phyloP scores from a whole-genome alignment of 2,888 invertebrate genomes.

The Octonoba sinensis region DNA sequence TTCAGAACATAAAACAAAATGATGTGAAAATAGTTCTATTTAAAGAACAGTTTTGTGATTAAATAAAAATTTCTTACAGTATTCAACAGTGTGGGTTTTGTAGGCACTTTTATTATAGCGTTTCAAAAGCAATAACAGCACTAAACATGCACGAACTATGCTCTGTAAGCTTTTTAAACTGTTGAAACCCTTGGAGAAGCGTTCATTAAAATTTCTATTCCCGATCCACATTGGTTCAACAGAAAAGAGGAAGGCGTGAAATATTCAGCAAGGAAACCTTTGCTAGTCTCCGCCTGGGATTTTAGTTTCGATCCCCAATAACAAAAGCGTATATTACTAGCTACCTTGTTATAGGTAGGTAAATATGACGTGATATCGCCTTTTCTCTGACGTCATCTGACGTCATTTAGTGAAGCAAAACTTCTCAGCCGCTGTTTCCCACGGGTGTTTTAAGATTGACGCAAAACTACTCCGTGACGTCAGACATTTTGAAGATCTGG shows the following conservation, averaged over 20 bases:
- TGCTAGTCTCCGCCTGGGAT: conserved; percentile 28
- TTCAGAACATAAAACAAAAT: too few relatives aligned
- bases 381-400: conserved; percentile 45
- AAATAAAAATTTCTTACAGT: too few relatives aligned
- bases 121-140: too few relatives aligned
- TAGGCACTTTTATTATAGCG: too few relatives aligned
- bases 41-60: too few relatives aligned
- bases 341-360: conserved; percentile 32
- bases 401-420: conserved; percentile 46
- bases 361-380: conserved; percentile 42
- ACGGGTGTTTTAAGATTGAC: conserved; percentile 42
- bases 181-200: background rate
- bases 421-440: conserved; percentile 43
- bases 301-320: conserved; percentile 14
- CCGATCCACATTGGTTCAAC: background rate
- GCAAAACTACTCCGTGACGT: conserved; percentile 46
- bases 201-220: background rate
- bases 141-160: too few relatives aligned
- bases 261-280: conserved; percentile 1
- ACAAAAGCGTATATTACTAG: conserved; percentile 15
- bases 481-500: conserved; percentile 34
- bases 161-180: too few relatives aligned
- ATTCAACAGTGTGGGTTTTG: too few relatives aligned
- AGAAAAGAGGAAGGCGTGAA: background rate
- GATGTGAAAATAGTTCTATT: too few relatives aligned